Conservation (phyloP, 2,113 vertebrate species). For the Nerophis lumbriciformis region DNA sequence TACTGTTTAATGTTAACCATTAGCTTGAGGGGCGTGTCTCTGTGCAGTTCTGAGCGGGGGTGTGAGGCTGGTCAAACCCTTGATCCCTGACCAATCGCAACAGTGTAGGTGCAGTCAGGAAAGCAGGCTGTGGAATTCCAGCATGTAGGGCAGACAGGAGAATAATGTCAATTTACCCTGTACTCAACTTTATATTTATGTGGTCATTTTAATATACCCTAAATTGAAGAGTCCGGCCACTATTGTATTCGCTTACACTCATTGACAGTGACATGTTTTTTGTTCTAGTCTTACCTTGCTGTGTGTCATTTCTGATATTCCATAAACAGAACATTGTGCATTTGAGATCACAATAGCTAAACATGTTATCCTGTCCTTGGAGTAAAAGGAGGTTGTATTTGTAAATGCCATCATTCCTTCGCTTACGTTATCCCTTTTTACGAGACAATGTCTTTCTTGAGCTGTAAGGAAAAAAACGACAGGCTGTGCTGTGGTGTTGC, state of each 20-base stretch:
- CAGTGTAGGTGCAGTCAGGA: too few relatives aligned
- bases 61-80: too few relatives aligned
- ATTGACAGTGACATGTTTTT: background rate
- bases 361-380: slow-evolving; percentile 7
- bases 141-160: too few relatives aligned
- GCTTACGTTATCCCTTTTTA: background rate
- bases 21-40: too few relatives aligned
- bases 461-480: background rate
- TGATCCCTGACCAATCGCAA: too few relatives aligned
- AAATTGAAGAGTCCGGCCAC: background rate
- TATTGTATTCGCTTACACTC: background rate
- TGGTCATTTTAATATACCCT: background rate
- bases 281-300: background rate
- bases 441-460: background rate
- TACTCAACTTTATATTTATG: too few relatives aligned
- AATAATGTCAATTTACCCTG: too few relatives aligned
- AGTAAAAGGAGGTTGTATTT: background rate
- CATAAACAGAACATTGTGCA: background rate
- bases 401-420: slow-evolving; percentile 3
- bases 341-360: slow-evolving; percentile 5
- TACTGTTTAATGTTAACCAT: too few relatives aligned
- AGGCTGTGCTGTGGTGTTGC: background rate
- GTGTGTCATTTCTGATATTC: background rate
- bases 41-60: too few relatives aligned
- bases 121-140: too few relatives aligned